Evolutionary conservation across 2,797 vertebrate genomes (phyloP), one percentile per base, ranked within the genome.

Genomic region (Ambastaia sidthimunki): DNA sequence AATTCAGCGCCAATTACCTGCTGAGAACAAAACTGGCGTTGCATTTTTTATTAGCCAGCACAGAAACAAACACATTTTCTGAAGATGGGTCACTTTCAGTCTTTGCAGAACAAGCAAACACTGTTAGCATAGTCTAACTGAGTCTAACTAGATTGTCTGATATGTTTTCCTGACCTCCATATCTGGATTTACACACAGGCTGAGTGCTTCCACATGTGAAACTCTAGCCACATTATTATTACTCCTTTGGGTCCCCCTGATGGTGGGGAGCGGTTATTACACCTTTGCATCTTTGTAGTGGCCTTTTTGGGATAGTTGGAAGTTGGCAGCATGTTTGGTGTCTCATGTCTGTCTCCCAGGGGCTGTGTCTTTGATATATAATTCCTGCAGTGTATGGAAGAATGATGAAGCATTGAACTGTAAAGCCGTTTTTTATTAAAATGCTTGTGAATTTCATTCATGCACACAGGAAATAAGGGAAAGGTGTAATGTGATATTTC

Each of bases 201-300:
- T 88, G 87, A 93, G 80, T 86, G 71, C 77, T 91, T 91, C 90
- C 90, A 91, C 88, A 90, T 91, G 88, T 91, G 87, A 28, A 68
- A 10, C 31, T 18, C 65, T 0, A 7, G 57, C n/a, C 11, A 52
- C n/a, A 28, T 21, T 13, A 80, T 81, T 31, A 66, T 50, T 76
- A 65, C 73, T 41, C 34, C 76, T 76, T 71, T 19, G 19, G 73
- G 41, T 74, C 88, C 90, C 87, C 82, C 91, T 92, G 84, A 13
- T 91, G 92, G 89, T 5, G 1, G 31, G 9, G 0, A 19, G 0
- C 3, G 55, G 82, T 47, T 84, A 83, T 83, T 80, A 71, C 48
- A 34, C 7, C 70, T 76, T 18, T 34, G 9, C 67, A 10, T 16
- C n/a, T 48, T 21, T 0, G 16, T 55, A 31, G 28, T 28, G 2